Conservation (phyloP, 92 coral and sea anemone species). For the Zoanthus sansibaricus region DNA sequence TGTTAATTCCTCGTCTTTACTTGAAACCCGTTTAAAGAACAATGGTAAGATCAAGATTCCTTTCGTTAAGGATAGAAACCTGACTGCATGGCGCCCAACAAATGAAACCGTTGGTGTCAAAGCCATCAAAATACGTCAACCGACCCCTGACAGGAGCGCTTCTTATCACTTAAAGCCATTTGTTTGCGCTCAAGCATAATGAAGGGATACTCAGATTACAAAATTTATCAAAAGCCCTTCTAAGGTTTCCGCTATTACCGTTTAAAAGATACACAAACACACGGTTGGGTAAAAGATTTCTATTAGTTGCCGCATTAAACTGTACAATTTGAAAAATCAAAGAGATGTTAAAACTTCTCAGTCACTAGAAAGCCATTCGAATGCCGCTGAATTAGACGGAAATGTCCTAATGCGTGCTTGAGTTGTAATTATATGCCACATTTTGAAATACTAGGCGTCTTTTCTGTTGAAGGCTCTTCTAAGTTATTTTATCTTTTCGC, state of each 20-base stretch:
- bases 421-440: conserved; percentile 45
- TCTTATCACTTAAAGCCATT: conserved; percentile 86
- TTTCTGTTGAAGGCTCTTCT: conserved; percentile 31
- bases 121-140: conserved; percentile 41
- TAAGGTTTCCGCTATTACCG: conserved; percentile 95
- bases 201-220: conserved; percentile 96
- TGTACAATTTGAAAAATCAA: conserved; percentile 22
- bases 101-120: conserved; percentile 28
- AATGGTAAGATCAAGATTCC: not conserved
- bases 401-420: conserved; percentile 42
- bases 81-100: conserved; percentile 4
- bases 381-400: conserved; percentile 21
- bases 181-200: conserved; percentile 82
- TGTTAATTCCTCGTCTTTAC: not conserved
- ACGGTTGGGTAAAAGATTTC: conserved; percentile 84
- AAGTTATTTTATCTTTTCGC: not conserved
- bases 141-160: conserved; percentile 39
- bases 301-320: conserved; percentile 55
- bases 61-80: not conserved
- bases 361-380: not conserved
- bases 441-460: conserved; percentile 47
- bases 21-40: not conserved
- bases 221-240: conserved; percentile 86
- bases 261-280: conserved; percentile 85
- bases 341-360: conserved; percentile 7